These are phyloP conservation scores for Nomada hirtipes DNA, from an alignment of 2,888 invertebrate species.

Conservation along the genomic window DNA sequence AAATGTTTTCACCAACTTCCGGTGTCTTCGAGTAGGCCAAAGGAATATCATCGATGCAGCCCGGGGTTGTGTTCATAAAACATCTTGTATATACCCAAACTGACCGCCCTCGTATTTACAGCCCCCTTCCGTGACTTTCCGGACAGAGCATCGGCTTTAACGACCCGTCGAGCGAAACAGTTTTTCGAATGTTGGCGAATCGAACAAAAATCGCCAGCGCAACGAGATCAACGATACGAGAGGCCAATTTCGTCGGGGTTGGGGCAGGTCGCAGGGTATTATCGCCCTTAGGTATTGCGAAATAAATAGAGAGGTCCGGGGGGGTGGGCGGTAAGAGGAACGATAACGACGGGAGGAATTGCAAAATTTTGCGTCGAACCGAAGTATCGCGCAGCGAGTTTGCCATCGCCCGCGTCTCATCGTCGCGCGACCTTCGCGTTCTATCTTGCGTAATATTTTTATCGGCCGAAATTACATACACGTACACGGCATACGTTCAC, in stretches of 20 bases:
- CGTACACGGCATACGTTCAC: conserved; percentile 44
- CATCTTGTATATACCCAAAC: background rate
- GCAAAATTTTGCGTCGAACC: conserved; percentile 56
- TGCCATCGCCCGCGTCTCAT: conserved; percentile 52
- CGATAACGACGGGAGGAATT: conserved; percentile 57
- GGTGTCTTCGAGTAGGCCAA: background rate
- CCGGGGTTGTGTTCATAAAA: background rate
- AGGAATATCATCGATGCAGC: background rate
- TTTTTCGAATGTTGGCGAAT: background rate
- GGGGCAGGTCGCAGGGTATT: conserved; percentile 79
- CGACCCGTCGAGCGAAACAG: too few species aligned
- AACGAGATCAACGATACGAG: conserved; percentile 42
- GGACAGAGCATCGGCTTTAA: background rate
- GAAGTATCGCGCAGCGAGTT: conserved; percentile 43
- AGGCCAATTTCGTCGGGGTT: conserved; percentile 77
- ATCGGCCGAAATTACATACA: conserved; percentile 79
- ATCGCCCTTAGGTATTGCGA: conserved; percentile 41
- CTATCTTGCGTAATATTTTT: conserved; percentile 82
- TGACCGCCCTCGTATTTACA: background rate
- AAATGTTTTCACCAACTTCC: conserved; percentile 34
- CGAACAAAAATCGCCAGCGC: background rate
- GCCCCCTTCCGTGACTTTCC: fast-evolving
- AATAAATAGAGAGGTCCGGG: background rate
- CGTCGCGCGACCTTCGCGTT: conserved; percentile 78
- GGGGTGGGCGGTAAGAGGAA: too few species aligned